Percentiles rank a stretch among this genome's conserved stretches.
These are phyloP conservation scores for Mandrillus leucophaeus DNA, from an alignment of 2,113 vertebrate species.

Conservation along the genomic window DNA sequence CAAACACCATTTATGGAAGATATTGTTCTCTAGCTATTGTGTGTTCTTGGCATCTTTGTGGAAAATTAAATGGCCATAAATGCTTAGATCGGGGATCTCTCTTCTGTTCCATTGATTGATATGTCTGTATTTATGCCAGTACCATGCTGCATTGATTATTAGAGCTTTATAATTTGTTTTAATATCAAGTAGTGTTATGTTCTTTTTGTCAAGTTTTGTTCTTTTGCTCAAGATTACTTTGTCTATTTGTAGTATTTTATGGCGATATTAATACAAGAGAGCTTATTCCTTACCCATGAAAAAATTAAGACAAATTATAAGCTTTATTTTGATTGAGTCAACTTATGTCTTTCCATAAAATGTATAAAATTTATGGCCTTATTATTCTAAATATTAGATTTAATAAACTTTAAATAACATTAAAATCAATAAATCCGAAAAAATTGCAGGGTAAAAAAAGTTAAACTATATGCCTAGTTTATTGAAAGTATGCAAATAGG, in stretches of 20 bases:
- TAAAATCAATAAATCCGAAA: neutral
- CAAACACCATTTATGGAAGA: neutral
- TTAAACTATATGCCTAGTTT: neutral
- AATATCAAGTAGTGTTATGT: neutral
- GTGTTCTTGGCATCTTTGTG: neutral
- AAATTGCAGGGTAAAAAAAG: neutral
- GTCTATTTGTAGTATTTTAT: neutral
- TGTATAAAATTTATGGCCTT: neutral
- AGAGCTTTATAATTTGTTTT: neutral
- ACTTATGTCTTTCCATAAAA: neutral
- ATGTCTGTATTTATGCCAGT: neutral
- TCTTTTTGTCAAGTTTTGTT: neutral
- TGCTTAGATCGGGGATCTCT: neutral
- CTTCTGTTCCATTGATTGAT: neutral
- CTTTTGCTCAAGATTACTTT: neutral
- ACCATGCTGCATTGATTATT: neutral
- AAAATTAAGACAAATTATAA: neutral
- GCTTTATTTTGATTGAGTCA: neutral
- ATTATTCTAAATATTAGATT: neutral
- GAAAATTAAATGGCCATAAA: neutral
- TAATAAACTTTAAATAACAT: neutral
- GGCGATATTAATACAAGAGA: neutral
- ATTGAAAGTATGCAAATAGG: neutral
- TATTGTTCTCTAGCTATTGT: neutral
- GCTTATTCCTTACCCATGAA: neutral